Percentiles rank a stretch among this genome's conserved stretches.
Conservation (phyloP, 2,797 vertebrate species). For the Tapirus indicus region DNA sequence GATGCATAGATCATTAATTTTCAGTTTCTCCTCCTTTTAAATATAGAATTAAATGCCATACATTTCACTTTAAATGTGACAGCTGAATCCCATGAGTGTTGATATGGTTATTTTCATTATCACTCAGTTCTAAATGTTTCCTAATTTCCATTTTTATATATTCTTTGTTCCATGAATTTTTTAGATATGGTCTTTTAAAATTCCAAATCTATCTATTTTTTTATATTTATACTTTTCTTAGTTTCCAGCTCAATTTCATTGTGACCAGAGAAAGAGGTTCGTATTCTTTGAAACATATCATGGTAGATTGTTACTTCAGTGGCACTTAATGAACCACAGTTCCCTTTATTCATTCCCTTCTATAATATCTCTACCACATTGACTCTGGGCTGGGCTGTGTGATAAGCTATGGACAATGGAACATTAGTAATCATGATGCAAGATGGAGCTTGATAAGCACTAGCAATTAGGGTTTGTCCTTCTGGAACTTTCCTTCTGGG, state of each 20-base stretch:
- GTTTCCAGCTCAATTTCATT: background rate
- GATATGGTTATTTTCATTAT: background rate
- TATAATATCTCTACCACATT: background rate
- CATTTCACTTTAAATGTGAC: constrained; percentile 9
- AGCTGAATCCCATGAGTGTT: background rate
- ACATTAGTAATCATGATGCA: background rate
- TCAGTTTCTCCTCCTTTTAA: background rate
- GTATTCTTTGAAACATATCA: background rate
- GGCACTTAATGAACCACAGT: background rate
- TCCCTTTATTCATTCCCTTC: background rate
- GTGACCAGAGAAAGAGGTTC: background rate
- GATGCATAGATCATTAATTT: background rate
- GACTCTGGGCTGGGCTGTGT: background rate
- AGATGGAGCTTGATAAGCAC: background rate
- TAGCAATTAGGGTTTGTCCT: background rate
- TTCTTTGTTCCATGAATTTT: background rate
- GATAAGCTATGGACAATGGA: background rate
- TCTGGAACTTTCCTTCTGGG: background rate
- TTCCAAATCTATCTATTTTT: background rate
- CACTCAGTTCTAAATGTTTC: background rate
- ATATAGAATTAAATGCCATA: background rate
- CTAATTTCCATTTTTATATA: constrained; percentile 1
- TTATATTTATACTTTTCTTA: background rate
- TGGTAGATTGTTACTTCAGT: background rate
- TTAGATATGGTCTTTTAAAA: background rate